A percentile compares a stretch with the other conserved stretches of the same genome.
Evolutionary conservation across 2,113 vertebrate species (phyloP).

Genomic region (Vimba vimba): DNA sequence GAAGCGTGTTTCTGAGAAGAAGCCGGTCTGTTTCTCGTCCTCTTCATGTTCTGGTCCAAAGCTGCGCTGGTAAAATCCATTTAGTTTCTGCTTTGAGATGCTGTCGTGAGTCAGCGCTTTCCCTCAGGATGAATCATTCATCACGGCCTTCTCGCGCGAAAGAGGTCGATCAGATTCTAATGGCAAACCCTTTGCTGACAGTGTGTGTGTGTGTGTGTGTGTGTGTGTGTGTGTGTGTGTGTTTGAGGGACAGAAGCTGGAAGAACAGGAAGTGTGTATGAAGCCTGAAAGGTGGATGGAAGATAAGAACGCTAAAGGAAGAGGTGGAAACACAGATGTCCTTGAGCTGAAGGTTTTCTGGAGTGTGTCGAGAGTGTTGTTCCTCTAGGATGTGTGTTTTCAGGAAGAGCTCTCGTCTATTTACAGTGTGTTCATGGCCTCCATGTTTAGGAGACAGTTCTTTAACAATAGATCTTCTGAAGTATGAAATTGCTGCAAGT

Average conservation of each 20-base stretch:
- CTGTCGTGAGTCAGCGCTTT: slow-evolving; percentile 72
- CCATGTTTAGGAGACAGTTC: background rate
- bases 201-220: slow-evolving; percentile 43
- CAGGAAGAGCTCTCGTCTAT: background rate
- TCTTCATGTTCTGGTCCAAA: slow-evolving; percentile 10
- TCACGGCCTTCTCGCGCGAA: slow-evolving; percentile 62
- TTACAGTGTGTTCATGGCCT: background rate
- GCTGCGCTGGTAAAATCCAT: slow-evolving; percentile 32
- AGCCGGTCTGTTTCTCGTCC: background rate
- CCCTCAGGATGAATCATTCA: slow-evolving; percentile 76
- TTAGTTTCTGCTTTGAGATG: slow-evolving; percentile 43
- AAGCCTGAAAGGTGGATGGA: slow-evolving; percentile 30
- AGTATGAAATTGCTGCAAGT: background rate
- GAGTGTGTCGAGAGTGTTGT: slow-evolving; percentile 2
- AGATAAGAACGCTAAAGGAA: slow-evolving; percentile 13
- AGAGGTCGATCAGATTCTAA: slow-evolving; percentile 67
- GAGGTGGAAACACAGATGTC: slow-evolving; percentile 25
- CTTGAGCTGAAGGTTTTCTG: slow-evolving; percentile 49
- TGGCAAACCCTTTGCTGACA: slow-evolving; percentile 58
- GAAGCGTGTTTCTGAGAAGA: background rate
- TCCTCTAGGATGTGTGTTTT: slow-evolving; percentile 6
- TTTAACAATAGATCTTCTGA: background rate
- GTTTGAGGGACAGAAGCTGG: slow-evolving; percentile 25
- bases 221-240: slow-evolving; percentile 44
- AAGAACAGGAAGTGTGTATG: slow-evolving; percentile 24